Evolutionary conservation across 2,888 invertebrate species (phyloP), one percentile per base, ranked within the genome.

Genomic region (Plagiodera versicolora): DNA sequence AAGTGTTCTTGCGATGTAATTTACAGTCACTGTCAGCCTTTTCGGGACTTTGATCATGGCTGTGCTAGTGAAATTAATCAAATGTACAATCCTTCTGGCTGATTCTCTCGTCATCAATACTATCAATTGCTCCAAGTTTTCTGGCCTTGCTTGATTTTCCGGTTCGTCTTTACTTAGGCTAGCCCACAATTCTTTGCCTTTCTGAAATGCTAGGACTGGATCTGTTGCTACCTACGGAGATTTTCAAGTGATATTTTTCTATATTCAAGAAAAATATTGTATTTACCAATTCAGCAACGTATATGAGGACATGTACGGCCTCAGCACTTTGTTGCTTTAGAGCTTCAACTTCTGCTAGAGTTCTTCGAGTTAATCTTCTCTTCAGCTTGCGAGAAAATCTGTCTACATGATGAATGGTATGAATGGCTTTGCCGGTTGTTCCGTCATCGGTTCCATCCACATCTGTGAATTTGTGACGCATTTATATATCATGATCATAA

Each of bases 111-210:
- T 87, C 61, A 93, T 76, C 60, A 93, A 79, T 35, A 91, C 90
- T 56, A 92, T 80, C 64, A 92, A 79, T 74, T 93, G 90, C 74
- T 93, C 93, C 30, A 92, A 76, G 1, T 89, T 92, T 63, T 85
- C 84, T 0, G 92, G 93, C 32, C 91, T 85, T 2, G 90, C 89
- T 79, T 93, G 93, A 81, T 93, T 93, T 80, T 92, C 93, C 0
- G 93, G 92, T 74, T 93, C 93, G 19, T 92, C 87, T 67, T 85
- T 80, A 73, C 91, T 91, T 55, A 93, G 80, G 39, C 85, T 84
- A 0, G 77, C 78, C 88, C 90, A 92, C 48, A 92, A 77, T 67
- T 89, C 88, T 69, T 86, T 87, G 1, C 89, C 89, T 75, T 91
- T 91, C 75, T 88, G 84, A 77, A 88, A 83, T 1, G 92, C 92